Conservation (phyloP, 2,888 invertebrate genomes). For the Venustoraphidia nigricollis region DNA sequence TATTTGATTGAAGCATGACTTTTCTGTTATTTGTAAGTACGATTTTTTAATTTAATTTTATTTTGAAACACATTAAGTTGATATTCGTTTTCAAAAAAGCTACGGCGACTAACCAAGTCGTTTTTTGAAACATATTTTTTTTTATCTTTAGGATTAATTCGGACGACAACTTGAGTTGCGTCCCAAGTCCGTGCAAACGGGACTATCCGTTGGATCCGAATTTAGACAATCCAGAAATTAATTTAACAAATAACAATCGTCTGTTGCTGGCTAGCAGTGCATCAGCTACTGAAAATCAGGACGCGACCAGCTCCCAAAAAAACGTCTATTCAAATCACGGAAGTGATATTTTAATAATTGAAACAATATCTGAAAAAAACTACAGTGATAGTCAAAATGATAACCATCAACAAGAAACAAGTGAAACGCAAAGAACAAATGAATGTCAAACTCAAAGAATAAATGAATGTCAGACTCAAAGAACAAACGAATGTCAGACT, state of each 20-base stretch:
- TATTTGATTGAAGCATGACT: no score
- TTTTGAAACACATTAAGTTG: background rate
- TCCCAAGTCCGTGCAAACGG: background rate
- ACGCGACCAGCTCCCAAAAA: background rate
- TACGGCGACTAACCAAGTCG: background rate
- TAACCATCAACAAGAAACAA: no score
- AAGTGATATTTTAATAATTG: no score
- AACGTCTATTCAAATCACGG: no score
- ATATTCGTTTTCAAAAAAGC: background rate
- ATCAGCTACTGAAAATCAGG: constrained; percentile 10
- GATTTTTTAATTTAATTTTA: no score
- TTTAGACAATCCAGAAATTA: constrained; percentile 4
- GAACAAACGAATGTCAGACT: no score
- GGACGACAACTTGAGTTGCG: constrained; percentile 6
- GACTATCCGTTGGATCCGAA: constrained; percentile 5
- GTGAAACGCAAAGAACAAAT: no score
- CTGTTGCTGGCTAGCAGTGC: constrained; percentile 10
- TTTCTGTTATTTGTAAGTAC: no score
- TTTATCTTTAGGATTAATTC: constrained; percentile 9
- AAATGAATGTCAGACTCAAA: no score
- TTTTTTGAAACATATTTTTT: background rate
- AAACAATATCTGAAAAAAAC: no score
- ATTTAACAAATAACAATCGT: background rate
- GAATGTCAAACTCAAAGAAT: no score
- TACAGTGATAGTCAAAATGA: no score